Percentiles rank a stretch among this genome's conserved stretches.
phyloP scores from a whole-genome alignment of 64 coral and sea anemone genomes.

The Porites australiensis region DNA sequence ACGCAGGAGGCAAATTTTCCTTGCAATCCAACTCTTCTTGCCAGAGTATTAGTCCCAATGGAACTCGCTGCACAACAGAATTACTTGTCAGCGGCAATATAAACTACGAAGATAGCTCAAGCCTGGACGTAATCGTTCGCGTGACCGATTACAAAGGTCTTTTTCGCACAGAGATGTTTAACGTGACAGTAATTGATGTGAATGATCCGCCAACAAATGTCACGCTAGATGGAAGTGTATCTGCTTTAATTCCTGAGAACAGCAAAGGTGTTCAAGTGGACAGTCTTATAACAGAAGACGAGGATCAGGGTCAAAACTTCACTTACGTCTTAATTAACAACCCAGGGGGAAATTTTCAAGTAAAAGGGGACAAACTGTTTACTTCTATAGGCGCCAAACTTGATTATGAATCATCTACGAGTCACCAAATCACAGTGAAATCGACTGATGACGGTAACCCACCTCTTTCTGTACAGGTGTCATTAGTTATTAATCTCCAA shows the following conservation, averaged over 20 bases:
- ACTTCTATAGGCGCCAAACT: slow-evolving; percentile 34
- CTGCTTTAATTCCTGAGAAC: slow-evolving; percentile 69
- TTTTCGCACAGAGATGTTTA: slow-evolving; percentile 70
- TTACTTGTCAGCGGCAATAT: slow-evolving; percentile 73
- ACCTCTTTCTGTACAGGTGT: background rate
- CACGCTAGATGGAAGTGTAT: slow-evolving; percentile 66
- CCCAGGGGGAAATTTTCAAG: slow-evolving; percentile 62
- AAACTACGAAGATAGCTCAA: slow-evolving; percentile 66
- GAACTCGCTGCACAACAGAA: slow-evolving; percentile 40
- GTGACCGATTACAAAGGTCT: slow-evolving; percentile 73
- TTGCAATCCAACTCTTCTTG: slow-evolving; percentile 31
- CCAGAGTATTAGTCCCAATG: background rate
- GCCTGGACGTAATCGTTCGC: slow-evolving; percentile 62
- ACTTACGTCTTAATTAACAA: slow-evolving; percentile 55
- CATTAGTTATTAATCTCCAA: slow-evolving; percentile 50
- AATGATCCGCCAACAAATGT: slow-evolving; percentile 84
- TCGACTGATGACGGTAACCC: slow-evolving; percentile 73
- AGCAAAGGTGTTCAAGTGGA: slow-evolving; percentile 62
- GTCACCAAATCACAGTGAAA: slow-evolving; percentile 45
- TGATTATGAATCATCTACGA: slow-evolving; percentile 50
- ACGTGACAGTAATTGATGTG: slow-evolving; percentile 65
- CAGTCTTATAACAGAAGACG: slow-evolving; percentile 62
- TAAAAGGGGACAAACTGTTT: slow-evolving; percentile 57
- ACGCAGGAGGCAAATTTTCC: slow-evolving; percentile 56
- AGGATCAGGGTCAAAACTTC: slow-evolving; percentile 58